Conservation (phyloP, 1,140 invertebrate species). For the Physella acuta region DNA sequence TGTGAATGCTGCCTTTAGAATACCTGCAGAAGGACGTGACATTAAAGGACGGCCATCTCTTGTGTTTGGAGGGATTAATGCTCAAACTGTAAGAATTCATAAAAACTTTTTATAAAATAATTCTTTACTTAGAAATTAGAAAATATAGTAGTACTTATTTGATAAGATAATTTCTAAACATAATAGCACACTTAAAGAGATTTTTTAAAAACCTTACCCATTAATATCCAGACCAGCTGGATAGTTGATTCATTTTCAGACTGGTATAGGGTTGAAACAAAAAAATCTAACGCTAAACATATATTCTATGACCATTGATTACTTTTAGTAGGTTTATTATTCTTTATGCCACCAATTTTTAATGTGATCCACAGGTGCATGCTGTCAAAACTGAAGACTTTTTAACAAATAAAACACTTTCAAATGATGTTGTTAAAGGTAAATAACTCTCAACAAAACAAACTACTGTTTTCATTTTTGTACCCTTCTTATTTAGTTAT, state of each 20-base stretch:
- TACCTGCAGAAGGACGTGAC: background rate
- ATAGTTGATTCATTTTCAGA: too few relatives aligned
- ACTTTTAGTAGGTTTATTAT: background rate
- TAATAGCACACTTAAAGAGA: too few relatives aligned
- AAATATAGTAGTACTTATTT: too few relatives aligned
- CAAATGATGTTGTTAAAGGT: conserved; percentile 28
- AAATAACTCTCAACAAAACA: background rate
- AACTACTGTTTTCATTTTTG: too few relatives aligned
- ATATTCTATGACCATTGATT: background rate
- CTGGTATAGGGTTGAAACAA: background rate
- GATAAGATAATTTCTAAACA: too few relatives aligned
- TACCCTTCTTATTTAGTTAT: too few relatives aligned
- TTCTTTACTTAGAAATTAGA: too few relatives aligned
- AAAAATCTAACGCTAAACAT: background rate
- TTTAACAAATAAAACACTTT: conserved; percentile 63
- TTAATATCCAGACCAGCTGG: too few relatives aligned
- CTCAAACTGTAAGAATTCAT: conserved; percentile 19
- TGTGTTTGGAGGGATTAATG: conserved; percentile 20
- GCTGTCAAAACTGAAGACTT: conserved; percentile 71
- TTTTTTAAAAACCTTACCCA: too few relatives aligned
- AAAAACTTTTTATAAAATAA: too few relatives aligned
- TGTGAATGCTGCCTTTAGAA: conserved; percentile 18
- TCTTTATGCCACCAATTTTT: background rate
- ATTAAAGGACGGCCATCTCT: conserved; percentile 6
- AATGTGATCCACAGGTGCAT: conserved; percentile 62